These are phyloP conservation scores for Chelmon rostratus DNA, from an alignment of 2,797 vertebrate genomes.

Conservation along the genomic window DNA sequence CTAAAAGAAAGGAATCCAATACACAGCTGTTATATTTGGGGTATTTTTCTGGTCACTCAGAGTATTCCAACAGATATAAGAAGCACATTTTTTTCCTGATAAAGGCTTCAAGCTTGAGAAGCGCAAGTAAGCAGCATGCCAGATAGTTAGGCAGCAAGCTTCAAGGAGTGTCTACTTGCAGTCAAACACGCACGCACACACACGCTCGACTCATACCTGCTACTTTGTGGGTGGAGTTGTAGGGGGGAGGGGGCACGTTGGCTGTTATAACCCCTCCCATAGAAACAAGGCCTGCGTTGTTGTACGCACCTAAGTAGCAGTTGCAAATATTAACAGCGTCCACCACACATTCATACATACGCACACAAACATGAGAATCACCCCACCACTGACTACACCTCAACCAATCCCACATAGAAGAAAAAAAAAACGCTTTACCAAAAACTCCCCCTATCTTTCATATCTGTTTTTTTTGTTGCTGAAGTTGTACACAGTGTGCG, in stretches of 20 bases:
- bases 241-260: slow-evolving; percentile 91
- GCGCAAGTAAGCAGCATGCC: slow-evolving; percentile 79
- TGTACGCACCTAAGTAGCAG: slow-evolving; percentile 94
- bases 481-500: neutral
- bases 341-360: slow-evolving; percentile 48
- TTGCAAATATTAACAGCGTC: slow-evolving; percentile 80
- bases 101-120: slow-evolving; percentile 57
- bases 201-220: slow-evolving; percentile 84
- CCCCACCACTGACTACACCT: slow-evolving; percentile 27
- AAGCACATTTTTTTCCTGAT: slow-evolving; percentile 55
- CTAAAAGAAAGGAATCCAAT: neutral
- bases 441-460: neutral
- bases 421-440: slow-evolving; percentile 26
- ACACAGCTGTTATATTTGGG: neutral
- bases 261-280: slow-evolving; percentile 93
- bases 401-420: slow-evolving; percentile 26
- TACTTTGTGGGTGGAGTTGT: slow-evolving; percentile 88
- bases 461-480: neutral
- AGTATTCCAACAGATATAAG: slow-evolving; percentile 38
- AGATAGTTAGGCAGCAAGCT: slow-evolving; percentile 77
- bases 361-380: slow-evolving; percentile 37
- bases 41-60: slow-evolving; percentile 76
- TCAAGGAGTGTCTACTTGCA: slow-evolving; percentile 44
- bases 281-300: slow-evolving; percentile 96
- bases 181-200: slow-evolving; percentile 28